Conservation (phyloP, 2,113 vertebrate species). For the Peromyscus polionotus region DNA sequence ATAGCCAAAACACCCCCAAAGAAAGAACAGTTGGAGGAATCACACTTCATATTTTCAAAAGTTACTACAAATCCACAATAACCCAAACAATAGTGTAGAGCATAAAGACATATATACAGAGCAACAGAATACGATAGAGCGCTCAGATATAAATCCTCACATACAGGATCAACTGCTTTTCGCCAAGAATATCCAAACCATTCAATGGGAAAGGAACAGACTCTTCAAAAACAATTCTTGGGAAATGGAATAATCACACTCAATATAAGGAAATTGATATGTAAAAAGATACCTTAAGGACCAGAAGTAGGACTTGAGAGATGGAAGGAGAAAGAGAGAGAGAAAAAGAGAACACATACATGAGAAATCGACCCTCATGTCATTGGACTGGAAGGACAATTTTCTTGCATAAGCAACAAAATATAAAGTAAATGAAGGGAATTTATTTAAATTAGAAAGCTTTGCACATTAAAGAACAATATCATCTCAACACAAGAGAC, state of each 20-base stretch:
- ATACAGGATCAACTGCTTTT: not conserved
- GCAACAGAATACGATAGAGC: too few species aligned
- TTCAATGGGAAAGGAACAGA: not conserved
- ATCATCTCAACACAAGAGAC: constrained; percentile 8
- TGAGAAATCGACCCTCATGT: not conserved
- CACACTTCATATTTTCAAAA: not conserved
- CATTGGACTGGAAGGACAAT: not conserved
- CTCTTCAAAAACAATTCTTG: constrained; percentile 14
- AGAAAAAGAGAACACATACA: not conserved
- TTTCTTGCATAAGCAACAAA: not conserved
- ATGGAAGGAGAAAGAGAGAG: not conserved
- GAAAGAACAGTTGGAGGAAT: not conserved
- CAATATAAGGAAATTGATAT: not conserved
- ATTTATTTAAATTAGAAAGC: constrained; percentile 27
- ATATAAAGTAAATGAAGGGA: constrained; percentile 6
- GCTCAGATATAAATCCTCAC: not conserved
- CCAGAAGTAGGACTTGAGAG: not conserved
- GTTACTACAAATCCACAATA: not conserved
- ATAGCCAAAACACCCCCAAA: not conserved
- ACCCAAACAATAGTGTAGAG: not conserved
- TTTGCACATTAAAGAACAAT: constrained; percentile 29
- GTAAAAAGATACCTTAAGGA: not conserved
- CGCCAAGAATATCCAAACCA: not conserved
- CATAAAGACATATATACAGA: not conserved
- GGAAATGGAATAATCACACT: not conserved